Percentiles rank a stretch among this genome's conserved stretches.
These are phyloP conservation scores for Psittacula derbiana DNA, from an alignment of 2,797 vertebrate species.

Conservation along the genomic window DNA sequence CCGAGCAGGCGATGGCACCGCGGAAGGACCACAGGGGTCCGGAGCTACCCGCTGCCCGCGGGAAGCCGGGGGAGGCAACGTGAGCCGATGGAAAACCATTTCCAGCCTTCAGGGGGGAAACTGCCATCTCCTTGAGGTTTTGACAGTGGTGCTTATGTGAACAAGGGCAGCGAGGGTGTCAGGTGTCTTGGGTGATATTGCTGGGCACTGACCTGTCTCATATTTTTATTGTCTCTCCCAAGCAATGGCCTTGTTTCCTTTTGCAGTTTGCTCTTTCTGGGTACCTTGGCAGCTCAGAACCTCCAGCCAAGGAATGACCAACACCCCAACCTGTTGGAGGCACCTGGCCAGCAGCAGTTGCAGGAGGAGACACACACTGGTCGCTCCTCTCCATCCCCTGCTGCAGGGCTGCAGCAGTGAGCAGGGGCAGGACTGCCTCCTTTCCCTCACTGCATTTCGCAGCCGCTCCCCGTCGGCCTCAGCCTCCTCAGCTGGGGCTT, in stretches of 20 bases:
- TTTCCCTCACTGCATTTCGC: fast-evolving
- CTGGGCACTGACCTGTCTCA: background rate
- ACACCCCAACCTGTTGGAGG: background rate
- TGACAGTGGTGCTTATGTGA: fast-evolving
- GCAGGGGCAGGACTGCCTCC: background rate
- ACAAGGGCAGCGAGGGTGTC: background rate
- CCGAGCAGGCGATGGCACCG: background rate
- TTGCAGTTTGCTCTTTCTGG: background rate
- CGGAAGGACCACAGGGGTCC: background rate
- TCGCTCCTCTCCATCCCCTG: background rate
- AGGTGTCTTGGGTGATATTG: fast-evolving
- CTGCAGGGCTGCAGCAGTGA: background rate
- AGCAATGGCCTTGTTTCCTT: background rate
- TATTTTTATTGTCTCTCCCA: background rate
- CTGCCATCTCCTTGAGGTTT: background rate
- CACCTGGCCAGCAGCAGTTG: fast-evolving
- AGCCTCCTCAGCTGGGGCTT: background rate
- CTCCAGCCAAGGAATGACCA: background rate
- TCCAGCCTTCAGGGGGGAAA: background rate
- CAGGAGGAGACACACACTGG: background rate
- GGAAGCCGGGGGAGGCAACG: background rate
- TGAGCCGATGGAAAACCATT: background rate
- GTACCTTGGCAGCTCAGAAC: background rate
- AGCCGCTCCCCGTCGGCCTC: background rate
- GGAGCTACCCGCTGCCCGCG: background rate